Evolutionary conservation across 2,113 vertebrate species (phyloP).

Genomic region (Pseudorhombus dupliciocellatus): DNA sequence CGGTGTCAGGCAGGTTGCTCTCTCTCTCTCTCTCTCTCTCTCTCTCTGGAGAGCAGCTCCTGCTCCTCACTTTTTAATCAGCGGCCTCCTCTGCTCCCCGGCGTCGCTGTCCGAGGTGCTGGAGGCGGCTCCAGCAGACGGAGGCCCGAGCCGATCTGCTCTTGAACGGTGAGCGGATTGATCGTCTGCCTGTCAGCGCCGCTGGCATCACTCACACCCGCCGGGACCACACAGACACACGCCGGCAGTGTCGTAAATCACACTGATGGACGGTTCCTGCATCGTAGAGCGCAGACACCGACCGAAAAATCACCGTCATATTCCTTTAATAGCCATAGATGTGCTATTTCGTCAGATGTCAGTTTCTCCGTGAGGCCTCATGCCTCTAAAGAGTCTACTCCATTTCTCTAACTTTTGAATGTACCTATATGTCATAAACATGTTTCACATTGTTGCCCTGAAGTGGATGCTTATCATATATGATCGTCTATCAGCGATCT

Average conservation of each 20-base stretch:
- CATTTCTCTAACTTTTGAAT: no score
- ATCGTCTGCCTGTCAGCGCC: constrained; percentile 76
- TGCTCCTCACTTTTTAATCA: not conserved
- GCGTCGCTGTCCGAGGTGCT: constrained; percentile 76
- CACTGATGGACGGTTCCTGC: constrained; percentile 47
- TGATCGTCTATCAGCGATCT: no score
- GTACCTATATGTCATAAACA: no score
- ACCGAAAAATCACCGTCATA: constrained; percentile 50
- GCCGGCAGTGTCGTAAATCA: constrained; percentile 50
- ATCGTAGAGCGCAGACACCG: constrained; percentile 24
- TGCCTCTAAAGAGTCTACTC: not conserved
- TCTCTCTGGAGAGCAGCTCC: constrained; percentile 1
- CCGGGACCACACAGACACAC: not conserved
- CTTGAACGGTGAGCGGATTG: constrained; percentile 71
- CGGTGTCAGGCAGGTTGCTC: no score
- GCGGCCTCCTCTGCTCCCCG: not conserved
- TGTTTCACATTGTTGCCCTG: no score
- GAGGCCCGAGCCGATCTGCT: constrained; percentile 58
- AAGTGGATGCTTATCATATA: no score
- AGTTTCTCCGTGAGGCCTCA: not conserved
- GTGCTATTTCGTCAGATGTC: constrained; percentile 21
- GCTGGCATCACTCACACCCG: constrained; percentile 50
- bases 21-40: no score
- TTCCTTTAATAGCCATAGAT: constrained; percentile 42
- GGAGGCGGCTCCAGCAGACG: constrained; percentile 39